Conservation (phyloP, 2,888 invertebrate species). For the Acanthosoma haemorrhoidale region DNA sequence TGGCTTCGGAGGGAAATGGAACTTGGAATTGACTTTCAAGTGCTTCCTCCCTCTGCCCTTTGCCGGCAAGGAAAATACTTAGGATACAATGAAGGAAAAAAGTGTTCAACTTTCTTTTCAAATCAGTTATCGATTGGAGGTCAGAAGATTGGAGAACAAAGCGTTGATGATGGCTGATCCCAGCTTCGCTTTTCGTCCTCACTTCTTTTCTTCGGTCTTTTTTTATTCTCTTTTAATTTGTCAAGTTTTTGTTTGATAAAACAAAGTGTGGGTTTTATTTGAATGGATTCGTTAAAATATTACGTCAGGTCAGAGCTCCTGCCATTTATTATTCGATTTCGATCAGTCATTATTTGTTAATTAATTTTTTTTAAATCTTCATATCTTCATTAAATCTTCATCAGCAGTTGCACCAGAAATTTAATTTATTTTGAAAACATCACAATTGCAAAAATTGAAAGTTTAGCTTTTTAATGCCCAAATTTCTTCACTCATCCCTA, state of each 20-base stretch:
- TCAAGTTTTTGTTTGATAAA: neutral
- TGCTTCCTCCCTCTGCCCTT: conserved; percentile 13
- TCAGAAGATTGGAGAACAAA: conserved; percentile 12
- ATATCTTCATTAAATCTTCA: too few relatives aligned
- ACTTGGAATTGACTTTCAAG: conserved; percentile 19
- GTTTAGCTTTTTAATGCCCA: too few relatives aligned
- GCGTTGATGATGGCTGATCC: conserved; percentile 8
- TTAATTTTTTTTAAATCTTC: too few relatives aligned
- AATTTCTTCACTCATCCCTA: too few relatives aligned
- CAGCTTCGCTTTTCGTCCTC: neutral
- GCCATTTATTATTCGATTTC: too few relatives aligned
- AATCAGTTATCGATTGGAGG: conserved; percentile 19
- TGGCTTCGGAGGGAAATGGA: conserved; percentile 6
- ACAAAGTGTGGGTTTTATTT: too few relatives aligned
- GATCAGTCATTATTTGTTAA: too few relatives aligned
- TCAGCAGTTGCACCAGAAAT: too few relatives aligned
- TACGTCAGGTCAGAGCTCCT: too few relatives aligned
- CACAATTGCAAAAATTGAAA: too few relatives aligned
- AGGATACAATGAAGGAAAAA: conserved; percentile 14
- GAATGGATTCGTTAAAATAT: too few relatives aligned
- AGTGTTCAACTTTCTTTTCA: conserved; percentile 25
- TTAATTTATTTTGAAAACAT: too few relatives aligned
- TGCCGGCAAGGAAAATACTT: neutral
- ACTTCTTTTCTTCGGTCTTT: neutral
- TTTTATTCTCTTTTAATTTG: neutral